A percentile compares a stretch with the other conserved stretches of the same genome.
phyloP scores from a whole-genome alignment of 2,888 invertebrate genomes.

The Deilephila porcellus region DNA sequence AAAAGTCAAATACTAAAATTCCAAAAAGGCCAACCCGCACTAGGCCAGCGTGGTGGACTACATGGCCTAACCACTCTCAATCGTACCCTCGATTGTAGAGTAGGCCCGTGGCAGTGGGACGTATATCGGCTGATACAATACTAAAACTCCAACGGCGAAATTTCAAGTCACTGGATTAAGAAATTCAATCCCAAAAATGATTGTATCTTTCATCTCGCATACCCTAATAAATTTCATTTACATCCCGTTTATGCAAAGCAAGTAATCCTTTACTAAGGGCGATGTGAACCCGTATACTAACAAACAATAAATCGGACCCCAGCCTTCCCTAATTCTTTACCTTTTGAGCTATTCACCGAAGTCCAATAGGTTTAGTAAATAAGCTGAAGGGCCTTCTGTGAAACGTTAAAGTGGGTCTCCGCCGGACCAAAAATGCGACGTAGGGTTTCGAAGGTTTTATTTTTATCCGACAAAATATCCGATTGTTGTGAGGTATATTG shows the following conservation, averaged over 20 bases:
- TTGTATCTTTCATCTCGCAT: neutral
- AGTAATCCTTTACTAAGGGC: constrained; percentile 11
- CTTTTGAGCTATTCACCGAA: constrained; percentile 33
- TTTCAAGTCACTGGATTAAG: too few relatives aligned
- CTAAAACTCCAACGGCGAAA: too few relatives aligned
- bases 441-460: neutral
- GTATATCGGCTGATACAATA: too few relatives aligned
- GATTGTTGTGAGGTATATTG: neutral
- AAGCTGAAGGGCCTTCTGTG: constrained; percentile 28
- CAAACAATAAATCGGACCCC: constrained; percentile 29
- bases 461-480: neutral
- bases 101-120: too few relatives aligned
- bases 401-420: constrained; percentile 23
- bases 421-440: neutral
- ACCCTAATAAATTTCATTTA: neutral
- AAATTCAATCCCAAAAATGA: neutral
- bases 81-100: too few relatives aligned
- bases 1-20: too few relatives aligned
- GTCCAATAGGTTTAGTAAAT: constrained; percentile 31
- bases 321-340: constrained; percentile 32
- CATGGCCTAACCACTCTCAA: too few relatives aligned
- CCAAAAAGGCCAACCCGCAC: too few relatives aligned
- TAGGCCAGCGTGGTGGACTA: too few relatives aligned
- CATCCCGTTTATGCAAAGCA: constrained; percentile 19
- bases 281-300: constrained; percentile 26